Evolutionary conservation across 2,113 vertebrate species (phyloP).

Genomic region (Oreocharis arfaki): DNA sequence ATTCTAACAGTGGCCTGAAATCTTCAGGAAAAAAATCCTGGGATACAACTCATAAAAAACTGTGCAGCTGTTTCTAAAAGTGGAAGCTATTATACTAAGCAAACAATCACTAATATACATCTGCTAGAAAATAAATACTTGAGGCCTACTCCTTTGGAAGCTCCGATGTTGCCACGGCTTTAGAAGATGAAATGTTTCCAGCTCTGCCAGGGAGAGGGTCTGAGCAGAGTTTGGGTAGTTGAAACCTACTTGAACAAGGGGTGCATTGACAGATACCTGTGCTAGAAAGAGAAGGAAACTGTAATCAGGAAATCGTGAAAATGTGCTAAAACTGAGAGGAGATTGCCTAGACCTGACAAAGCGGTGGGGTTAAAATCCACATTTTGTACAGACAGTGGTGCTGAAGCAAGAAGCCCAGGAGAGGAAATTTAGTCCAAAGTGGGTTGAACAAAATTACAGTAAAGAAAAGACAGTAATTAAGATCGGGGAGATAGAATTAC

Average conservation of each 20-base stretch:
- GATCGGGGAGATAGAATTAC: not conserved
- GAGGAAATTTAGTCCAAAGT: not conserved
- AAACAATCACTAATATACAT: not conserved
- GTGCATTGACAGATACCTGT: not conserved
- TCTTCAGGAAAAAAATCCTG: not conserved
- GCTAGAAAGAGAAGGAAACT: not conserved
- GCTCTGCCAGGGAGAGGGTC: not conserved
- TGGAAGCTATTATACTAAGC: not conserved
- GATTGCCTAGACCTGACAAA: not conserved
- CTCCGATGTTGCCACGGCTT: not conserved
- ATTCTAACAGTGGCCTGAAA: not conserved
- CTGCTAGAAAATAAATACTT: not conserved
- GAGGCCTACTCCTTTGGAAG: not conserved
- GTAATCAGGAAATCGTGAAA: not conserved
- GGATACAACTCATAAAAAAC: not conserved
- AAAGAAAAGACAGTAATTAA: not conserved
- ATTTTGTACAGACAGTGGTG: not conserved
- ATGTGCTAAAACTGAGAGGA: not conserved
- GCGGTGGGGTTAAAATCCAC: not conserved
- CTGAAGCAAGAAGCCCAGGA: not conserved
- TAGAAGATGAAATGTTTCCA: not conserved
- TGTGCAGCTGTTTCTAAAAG: not conserved
- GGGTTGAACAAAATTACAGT: not conserved
- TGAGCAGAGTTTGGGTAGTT: not conserved
- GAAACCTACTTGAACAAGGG: not conserved